A percentile compares a stretch with the other conserved stretches of the same genome.
Conservation (phyloP, 1,140 invertebrate genomes). For the Lerema accius region DNA sequence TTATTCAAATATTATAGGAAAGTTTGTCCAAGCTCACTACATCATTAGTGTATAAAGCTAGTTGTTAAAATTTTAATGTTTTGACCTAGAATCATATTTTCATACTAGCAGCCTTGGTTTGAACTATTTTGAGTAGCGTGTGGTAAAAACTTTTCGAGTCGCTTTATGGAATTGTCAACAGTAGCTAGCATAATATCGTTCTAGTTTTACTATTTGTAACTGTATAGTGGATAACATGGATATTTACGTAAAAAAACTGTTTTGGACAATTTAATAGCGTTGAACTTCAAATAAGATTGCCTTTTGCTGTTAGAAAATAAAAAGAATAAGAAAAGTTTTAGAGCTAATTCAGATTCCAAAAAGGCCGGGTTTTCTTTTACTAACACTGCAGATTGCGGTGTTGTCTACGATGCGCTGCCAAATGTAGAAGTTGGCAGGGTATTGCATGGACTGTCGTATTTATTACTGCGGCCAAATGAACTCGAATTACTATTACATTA, state of each 20-base stretch:
- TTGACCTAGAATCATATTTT: not conserved
- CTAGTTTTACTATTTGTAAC: no score
- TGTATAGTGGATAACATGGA: no score
- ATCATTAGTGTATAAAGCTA: not conserved
- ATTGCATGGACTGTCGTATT: not conserved
- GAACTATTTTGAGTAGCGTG: not conserved
- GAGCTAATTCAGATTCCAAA: not conserved
- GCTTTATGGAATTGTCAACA: no score
- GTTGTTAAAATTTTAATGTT: not conserved
- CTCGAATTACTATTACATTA: not conserved
- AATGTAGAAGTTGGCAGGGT: slow-evolving; percentile 1
- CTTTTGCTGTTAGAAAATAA: no score
- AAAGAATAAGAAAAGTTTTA: not conserved
- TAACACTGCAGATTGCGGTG: not conserved
- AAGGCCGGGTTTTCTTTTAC: not conserved
- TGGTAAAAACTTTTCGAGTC: not conserved
- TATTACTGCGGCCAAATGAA: slow-evolving; percentile 6
- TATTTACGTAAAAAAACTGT: no score
- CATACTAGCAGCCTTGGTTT: not conserved
- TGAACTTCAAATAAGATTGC: no score
- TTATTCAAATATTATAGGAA: not conserved
- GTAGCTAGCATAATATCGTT: no score
- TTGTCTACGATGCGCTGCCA: slow-evolving; percentile 1
- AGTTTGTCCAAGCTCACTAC: not conserved
- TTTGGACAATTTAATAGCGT: no score